These are phyloP conservation scores for Lerista edwardsae DNA, from an alignment of 2,797 vertebrate genomes.

Conservation along the genomic window DNA sequence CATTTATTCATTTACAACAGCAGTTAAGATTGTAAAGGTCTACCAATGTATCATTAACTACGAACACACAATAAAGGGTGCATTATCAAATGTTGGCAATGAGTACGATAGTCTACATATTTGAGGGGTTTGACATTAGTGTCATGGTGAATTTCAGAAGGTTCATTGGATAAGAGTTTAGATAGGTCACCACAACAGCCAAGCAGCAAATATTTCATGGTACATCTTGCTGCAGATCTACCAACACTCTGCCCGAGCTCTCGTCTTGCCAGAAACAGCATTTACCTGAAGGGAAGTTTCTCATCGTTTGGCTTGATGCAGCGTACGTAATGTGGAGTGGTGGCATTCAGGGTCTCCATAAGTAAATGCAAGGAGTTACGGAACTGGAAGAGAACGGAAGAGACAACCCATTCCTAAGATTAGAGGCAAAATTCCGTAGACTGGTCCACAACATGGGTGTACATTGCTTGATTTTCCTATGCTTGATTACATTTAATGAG, in stretches of 20 bases:
- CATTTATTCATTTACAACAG: not conserved
- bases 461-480: not conserved
- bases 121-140: too few species aligned
- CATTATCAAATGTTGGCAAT: not conserved
- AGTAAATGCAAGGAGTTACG: slow-evolving; percentile 90
- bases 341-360: slow-evolving; percentile 95
- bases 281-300: slow-evolving; percentile 93
- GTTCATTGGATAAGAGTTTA: not conserved
- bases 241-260: rapidly evolving
- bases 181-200: not conserved
- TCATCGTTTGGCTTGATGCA: slow-evolving; percentile 96
- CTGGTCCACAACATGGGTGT: not conserved
- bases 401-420: not conserved
- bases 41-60: not conserved
- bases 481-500: not conserved
- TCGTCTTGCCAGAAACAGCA: not conserved
- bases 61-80: not conserved
- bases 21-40: not conserved
- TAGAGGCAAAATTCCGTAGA: not conserved
- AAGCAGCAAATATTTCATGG: not conserved
- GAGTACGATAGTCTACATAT: not conserved
- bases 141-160: rapidly evolving
- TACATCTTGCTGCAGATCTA: not conserved
- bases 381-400: slow-evolving; percentile 80
- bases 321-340: slow-evolving; percentile 95